phyloP scores from a whole-genome alignment of 35 echinoderm and acorn worm genomes.

The Heliocidaris erythrogramma region DNA sequence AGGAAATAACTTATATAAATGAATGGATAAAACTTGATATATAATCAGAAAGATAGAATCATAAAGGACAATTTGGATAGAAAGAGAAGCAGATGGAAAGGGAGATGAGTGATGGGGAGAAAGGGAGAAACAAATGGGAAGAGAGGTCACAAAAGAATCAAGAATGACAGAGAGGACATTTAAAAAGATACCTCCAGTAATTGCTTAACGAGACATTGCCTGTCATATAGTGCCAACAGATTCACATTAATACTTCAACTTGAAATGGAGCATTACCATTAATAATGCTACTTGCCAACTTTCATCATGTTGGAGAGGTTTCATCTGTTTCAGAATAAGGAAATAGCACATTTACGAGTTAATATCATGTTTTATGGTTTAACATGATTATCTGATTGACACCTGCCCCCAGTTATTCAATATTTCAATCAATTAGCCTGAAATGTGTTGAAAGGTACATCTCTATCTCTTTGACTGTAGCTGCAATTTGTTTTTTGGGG shows the following conservation, averaged over 20 bases:
- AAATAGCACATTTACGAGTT: neutral
- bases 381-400: neutral
- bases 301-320: neutral
- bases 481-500: neutral
- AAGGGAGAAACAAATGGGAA: neutral
- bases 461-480: neutral
- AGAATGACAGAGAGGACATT: neutral
- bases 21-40: too few species aligned
- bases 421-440: neutral
- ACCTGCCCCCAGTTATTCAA: neutral
- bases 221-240: neutral
- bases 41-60: too few species aligned
- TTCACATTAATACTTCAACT: neutral
- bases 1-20: too few species aligned
- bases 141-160: neutral
- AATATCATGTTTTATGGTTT: neutral
- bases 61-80: too few species aligned
- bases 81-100: too few species aligned
- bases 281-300: neutral
- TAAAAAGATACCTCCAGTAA: neutral
- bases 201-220: neutral
- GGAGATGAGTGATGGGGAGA: neutral
- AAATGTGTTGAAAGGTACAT: slow-evolving; percentile 5
- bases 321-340: neutral
- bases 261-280: neutral